Percentiles rank a stretch among this genome's conserved stretches.
Conservation (phyloP, 2,888 invertebrate genomes). For the Rhopalosiphum nymphaeae region DNA sequence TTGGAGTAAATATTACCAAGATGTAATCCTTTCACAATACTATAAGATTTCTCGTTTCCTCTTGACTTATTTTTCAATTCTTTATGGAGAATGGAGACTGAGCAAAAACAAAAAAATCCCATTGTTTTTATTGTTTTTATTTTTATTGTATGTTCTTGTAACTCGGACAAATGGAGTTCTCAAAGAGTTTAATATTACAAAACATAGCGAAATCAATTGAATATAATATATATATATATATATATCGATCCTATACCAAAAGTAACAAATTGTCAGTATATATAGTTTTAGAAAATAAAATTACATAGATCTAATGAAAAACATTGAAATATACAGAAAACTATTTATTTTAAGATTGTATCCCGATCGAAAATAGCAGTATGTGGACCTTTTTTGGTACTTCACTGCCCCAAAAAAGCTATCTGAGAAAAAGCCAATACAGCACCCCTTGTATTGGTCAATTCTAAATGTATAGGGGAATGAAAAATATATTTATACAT, state of each 20-base stretch:
- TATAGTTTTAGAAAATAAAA: constrained; percentile 1
- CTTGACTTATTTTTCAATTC: neutral
- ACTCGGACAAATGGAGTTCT: neutral
- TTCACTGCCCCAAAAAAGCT: neutral
- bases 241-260: neutral
- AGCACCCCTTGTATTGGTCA: neutral
- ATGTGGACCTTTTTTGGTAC: neutral
- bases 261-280: neutral
- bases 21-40: neutral
- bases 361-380: neutral
- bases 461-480: neutral
- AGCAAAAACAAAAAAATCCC: neutral
- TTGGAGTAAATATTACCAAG: neutral
- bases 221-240: neutral
- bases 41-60: neutral
- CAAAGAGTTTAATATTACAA: constrained; percentile 7
- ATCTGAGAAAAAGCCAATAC: neutral
- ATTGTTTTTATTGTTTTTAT: neutral
- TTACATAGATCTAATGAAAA: neutral
- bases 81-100: neutral
- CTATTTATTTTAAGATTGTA: constrained; percentile 9
- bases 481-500: neutral
- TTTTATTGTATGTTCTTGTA: neutral
- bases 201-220: neutral
- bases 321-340: neutral